phyloP scores from a whole-genome alignment of 2,113 vertebrate species.

The Vicugna pacos region DNA sequence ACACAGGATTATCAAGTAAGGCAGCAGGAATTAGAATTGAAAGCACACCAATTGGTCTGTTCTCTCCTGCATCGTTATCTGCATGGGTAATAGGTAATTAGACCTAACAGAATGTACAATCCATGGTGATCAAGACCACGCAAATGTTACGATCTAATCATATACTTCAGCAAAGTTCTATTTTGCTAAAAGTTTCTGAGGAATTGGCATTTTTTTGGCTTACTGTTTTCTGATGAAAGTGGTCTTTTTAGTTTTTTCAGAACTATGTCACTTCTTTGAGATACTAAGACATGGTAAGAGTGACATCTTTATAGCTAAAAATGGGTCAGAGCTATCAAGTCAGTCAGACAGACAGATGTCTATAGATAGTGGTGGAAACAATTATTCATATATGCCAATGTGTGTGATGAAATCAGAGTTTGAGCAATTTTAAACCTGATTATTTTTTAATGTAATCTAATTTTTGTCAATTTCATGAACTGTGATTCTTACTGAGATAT shows the following conservation, averaged over 20 bases:
- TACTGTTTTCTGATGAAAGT: background rate
- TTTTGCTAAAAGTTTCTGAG: background rate
- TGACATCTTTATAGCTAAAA: background rate
- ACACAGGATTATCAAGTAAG: background rate
- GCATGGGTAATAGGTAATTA: background rate
- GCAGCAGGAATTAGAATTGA: background rate
- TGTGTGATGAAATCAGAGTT: constrained; percentile 9
- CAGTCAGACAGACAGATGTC: background rate
- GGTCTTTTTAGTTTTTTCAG: background rate
- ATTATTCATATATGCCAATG: background rate
- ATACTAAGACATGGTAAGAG: background rate
- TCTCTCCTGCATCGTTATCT: background rate
- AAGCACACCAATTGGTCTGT: background rate
- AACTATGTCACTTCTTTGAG: background rate
- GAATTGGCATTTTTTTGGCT: background rate
- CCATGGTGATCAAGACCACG: background rate
- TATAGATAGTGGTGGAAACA: background rate
- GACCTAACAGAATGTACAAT: background rate
- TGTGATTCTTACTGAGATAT: constrained; percentile 21
- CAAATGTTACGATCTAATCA: background rate
- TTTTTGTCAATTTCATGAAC: constrained; percentile 42
- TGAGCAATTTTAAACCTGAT: constrained; percentile 43
- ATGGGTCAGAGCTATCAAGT: background rate
- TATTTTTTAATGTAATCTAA: background rate
- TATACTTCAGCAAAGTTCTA: background rate